Conservation (phyloP, 2,888 invertebrate genomes). For the Idaea biselata region DNA sequence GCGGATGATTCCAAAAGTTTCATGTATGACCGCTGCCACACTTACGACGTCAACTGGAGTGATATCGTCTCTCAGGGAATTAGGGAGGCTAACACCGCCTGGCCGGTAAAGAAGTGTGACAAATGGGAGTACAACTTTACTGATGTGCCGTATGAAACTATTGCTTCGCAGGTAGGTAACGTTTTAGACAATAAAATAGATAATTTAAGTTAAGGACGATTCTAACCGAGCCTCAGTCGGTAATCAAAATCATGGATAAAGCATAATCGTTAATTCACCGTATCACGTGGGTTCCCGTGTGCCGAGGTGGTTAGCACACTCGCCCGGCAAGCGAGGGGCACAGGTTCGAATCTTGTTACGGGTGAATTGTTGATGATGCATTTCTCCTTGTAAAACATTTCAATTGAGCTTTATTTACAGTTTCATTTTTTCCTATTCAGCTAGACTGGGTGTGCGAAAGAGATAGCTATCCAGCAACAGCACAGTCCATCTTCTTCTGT, state of each 20-base stretch:
- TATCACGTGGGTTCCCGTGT: too few relatives aligned
- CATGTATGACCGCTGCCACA: conserved; percentile 55
- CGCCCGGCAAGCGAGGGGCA: too few relatives aligned
- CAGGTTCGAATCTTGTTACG: too few relatives aligned
- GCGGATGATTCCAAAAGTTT: conserved; percentile 26
- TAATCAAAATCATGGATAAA: too few relatives aligned
- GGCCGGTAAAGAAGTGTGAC: conserved; percentile 59
- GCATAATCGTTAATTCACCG: too few relatives aligned
- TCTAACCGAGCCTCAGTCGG: too few relatives aligned
- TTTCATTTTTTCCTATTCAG: conserved; percentile 66
- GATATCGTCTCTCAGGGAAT: conserved; percentile 44
- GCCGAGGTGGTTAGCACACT: too few relatives aligned
- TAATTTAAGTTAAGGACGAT: too few relatives aligned
- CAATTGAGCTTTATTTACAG: conserved; percentile 3
- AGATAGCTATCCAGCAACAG: conserved; percentile 86
- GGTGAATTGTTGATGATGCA: too few relatives aligned
- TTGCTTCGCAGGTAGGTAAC: conserved; percentile 58
- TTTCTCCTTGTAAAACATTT: too few relatives aligned
- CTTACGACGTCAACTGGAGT: conserved; percentile 64
- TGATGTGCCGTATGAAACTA: conserved; percentile 68
- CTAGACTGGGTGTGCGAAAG: conserved; percentile 92
- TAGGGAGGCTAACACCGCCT: conserved; percentile 44
- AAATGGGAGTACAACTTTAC: conserved; percentile 68
- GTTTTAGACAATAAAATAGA: too few relatives aligned
- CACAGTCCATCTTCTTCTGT: conserved; percentile 92